Evolutionary conservation across 2,888 invertebrate species (phyloP).

Genomic region (Artemia sinica): DNA sequence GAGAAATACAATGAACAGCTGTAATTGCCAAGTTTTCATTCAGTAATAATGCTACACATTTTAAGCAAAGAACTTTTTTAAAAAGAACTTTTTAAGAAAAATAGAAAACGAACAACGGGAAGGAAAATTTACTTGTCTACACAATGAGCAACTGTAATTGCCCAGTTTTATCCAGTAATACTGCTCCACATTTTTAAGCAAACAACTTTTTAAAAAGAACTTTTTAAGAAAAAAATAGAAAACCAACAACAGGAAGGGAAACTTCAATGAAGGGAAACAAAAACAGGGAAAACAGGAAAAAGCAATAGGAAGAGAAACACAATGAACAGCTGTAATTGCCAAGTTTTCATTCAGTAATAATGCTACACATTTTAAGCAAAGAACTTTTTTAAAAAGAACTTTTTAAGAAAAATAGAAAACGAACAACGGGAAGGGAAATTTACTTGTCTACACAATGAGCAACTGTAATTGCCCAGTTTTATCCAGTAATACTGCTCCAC

Average conservation of each 20-base stretch:
- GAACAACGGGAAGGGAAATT: constrained; percentile 33
- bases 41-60: constrained; percentile 74
- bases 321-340: constrained; percentile 88
- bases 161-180: no score
- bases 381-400: no score
- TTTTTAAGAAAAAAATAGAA: no score
- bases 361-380: constrained; percentile 63
- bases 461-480: constrained; percentile 92
- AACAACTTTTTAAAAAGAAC: no score
- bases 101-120: no score
- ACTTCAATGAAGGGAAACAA: no score
- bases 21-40: constrained; percentile 92
- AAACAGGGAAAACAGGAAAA: neutral
- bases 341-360: constrained; percentile 80
- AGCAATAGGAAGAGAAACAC: constrained; percentile 36
- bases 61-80: constrained; percentile 34
- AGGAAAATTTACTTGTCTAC: constrained; percentile 83
- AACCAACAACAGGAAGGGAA: no score
- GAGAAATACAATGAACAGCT: constrained; percentile 61
- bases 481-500: constrained; percentile 74
- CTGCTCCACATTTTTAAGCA: no score
- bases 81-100: no score
- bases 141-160: no score
- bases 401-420: no score
- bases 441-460: constrained; percentile 90